Evolutionary conservation across 2,888 invertebrate genomes (phyloP), one percentile per base, ranked within the genome.

Genomic region (Bimastos eiseni): DNA sequence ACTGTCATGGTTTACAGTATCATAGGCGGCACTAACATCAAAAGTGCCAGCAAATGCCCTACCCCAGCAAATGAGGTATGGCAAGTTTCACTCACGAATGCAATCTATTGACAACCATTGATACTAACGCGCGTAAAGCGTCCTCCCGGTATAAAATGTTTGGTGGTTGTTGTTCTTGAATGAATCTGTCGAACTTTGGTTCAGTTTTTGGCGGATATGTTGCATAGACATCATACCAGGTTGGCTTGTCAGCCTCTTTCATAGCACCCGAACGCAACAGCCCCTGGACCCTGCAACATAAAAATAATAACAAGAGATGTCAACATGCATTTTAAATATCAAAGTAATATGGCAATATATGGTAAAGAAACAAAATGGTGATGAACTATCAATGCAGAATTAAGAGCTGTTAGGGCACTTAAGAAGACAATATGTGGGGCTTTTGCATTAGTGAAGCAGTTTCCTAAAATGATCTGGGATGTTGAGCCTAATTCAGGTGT

Each of bases 201-300:
- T 98, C 97, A 88, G 96, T 95, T 92, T 97, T 96, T 1, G 99
- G 99, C 17, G 99, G 99, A 95, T 98, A 98, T 0, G 97, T 97
- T 95, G 97, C 96, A 94, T 98, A 99, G 37, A 99, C 96, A 94
- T 98, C 97, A 94, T 97, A 98, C 99, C 99, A 99, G 21, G 99
- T 91, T 0, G 99, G 99, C 92, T 97, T 96, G 93, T 98, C 98
- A 93, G 97, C 97, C 91, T 96, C 96, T 94, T 96, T 97, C 95
- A 98, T 96, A 8, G 97, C 98, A 89, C 97, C 97, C 37, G 97
- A 96, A 91, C 96, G 96, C 30, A 99, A 94, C 70, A 99, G 96
- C 13, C 98, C 98, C 93, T 96, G 96, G 4, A 97, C 96, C 94
- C 98, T 98, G 34, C 86, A 86, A 33, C 34, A 86, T 70, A 8